Base-by-base conservation (phyloP, 1,140 invertebrate species). In the Anastrepha obliqua region DNA sequence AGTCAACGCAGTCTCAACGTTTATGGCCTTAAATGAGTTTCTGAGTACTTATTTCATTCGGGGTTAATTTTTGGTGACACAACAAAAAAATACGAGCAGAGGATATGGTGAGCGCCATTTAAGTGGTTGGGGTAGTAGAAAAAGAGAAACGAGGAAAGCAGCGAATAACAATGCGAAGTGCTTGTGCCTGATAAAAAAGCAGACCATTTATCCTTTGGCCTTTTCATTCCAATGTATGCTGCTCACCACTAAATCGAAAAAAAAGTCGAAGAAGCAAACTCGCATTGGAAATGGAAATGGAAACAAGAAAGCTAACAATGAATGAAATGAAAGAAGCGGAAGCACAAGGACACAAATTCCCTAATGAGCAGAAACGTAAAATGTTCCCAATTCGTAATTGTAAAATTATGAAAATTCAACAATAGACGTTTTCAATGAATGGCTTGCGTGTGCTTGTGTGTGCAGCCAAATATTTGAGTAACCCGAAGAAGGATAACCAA, bases 391-490 rank as follows among this genome's bases (percentile, higher is more conserved):
- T 44, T 70, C 67, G 39, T 39, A 70, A 70, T 70, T 17, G 67
- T 42, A 15, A 70, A 70, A 70, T 42, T 70, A 70, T 70, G 67
- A 42, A 70, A 44, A 44, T 70, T 15, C 39, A 70, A 42, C 39
- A 70, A 70, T 13, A 13, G 11, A 29, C 42, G 11, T 6, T 70
- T 70, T 44, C 60, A 44, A 39, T 42, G 9, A 44, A 70, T 70
- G 13, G 60, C 15, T 62, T 17, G 60, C 15, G 15, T 62, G 60
- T 62, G 8, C 17, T 5, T 62, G 15, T n/a, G 17, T 55, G 1
- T 55, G 51, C 11, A 55, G 51, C 11, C 11, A 55, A 55, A 55
- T 11, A 55, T 55, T 55, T 55, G 51, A 6, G 11, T 55, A 55
- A 20, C 64, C 9, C 9, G 29, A 65, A n/a, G 20, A 29, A 29